These are phyloP conservation scores for Myiopsitta monachus DNA, from an alignment of 2,113 vertebrate genomes.

Conservation along the genomic window DNA sequence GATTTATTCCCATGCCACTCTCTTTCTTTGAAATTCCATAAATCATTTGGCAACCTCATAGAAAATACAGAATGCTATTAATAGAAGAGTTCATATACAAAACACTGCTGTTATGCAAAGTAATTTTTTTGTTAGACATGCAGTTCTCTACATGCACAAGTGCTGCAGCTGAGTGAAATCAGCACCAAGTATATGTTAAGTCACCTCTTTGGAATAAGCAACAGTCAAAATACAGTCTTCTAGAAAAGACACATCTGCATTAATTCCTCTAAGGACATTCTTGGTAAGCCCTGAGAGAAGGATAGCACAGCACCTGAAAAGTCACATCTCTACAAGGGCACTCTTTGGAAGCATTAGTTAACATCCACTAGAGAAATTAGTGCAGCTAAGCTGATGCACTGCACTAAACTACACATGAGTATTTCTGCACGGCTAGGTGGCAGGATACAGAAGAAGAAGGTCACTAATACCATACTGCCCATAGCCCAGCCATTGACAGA, in stretches of 20 bases:
- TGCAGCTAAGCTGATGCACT: background rate
- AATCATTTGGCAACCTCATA: background rate
- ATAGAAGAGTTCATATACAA: background rate
- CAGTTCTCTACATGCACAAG: slow-evolving; percentile 43
- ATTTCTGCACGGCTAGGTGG: background rate
- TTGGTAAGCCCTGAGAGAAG: background rate
- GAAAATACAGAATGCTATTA: background rate
- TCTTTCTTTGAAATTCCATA: background rate
- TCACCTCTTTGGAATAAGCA: background rate
- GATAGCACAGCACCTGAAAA: background rate
- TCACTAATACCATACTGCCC: background rate
- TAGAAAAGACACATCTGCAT: background rate
- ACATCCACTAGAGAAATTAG: background rate
- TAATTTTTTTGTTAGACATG: slow-evolving; percentile 19
- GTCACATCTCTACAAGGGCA: background rate
- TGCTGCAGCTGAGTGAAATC: background rate
- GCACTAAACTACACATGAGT: background rate
- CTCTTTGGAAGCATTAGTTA: background rate
- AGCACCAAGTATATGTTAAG: background rate
- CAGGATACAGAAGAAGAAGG: background rate
- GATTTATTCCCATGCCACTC: background rate
- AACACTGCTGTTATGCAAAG: slow-evolving; percentile 16
- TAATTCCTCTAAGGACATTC: background rate
- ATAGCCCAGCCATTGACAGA: background rate
- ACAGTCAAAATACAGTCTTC: background rate